Conservation (phyloP, 1,140 invertebrate genomes). For the Pararge aegeria region DNA sequence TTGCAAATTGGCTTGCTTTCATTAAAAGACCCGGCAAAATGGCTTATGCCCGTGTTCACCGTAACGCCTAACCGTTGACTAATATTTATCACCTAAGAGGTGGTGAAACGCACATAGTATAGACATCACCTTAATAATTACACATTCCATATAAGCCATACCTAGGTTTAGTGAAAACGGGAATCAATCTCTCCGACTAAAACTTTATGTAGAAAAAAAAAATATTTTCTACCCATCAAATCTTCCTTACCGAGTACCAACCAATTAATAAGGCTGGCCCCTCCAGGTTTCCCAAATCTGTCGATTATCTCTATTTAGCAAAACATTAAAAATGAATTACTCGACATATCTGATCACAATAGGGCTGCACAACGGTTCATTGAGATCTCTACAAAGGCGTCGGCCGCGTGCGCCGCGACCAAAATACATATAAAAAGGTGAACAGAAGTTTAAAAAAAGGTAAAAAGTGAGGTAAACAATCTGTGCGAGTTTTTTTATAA, state of each 20-base stretch:
- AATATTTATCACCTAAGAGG: too few relatives aligned
- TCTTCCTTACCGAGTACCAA: not conserved
- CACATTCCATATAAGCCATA: too few relatives aligned
- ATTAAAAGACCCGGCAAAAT: too few relatives aligned
- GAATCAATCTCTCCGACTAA: too few relatives aligned
- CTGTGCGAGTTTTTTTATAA: constrained; percentile 64
- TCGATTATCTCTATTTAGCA: constrained; percentile 63
- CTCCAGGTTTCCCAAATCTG: constrained; percentile 31
- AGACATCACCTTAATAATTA: too few relatives aligned
- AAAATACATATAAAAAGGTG: constrained; percentile 67
- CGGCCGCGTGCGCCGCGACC: constrained; percentile 61
- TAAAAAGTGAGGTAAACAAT: constrained; percentile 78
- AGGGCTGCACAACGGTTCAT: constrained; percentile 56
- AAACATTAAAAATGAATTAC: constrained; percentile 70
- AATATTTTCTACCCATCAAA: not conserved
- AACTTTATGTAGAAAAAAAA: not conserved
- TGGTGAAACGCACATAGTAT: too few relatives aligned
- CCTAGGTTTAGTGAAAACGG: too few relatives aligned
- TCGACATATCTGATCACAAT: constrained; percentile 54
- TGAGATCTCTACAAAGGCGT: constrained; percentile 54
- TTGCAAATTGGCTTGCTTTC: too few relatives aligned
- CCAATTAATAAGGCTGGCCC: constrained; percentile 16
- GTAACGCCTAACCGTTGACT: too few relatives aligned
- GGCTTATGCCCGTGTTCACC: too few relatives aligned
- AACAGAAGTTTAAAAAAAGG: constrained; percentile 70